These are phyloP conservation scores for Tautogolabrus adspersus DNA, from an alignment of 2,113 vertebrate genomes.

Conservation along the genomic window DNA sequence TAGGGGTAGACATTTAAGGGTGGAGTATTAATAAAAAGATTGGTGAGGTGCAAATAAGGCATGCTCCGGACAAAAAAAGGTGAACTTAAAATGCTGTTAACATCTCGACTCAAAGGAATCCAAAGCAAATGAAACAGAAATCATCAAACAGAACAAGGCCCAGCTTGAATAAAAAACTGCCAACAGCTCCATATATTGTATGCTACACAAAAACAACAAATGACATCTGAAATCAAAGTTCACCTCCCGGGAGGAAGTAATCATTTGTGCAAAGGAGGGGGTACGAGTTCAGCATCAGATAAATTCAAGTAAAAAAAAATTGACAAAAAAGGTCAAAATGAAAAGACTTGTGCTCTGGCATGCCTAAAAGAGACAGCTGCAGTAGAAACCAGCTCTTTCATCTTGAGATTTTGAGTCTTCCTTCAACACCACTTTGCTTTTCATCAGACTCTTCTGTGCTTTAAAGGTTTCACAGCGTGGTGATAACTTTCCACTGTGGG, in stretches of 20 bases:
- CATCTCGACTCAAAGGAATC: constrained; percentile 73
- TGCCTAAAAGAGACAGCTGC: constrained; percentile 86
- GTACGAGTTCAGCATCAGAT: constrained; percentile 85
- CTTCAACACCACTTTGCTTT: constrained; percentile 50
- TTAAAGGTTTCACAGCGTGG: constrained; percentile 54
- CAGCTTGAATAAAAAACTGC: constrained; percentile 87
- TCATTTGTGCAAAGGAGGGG: constrained; percentile 69
- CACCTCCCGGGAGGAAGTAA: constrained; percentile 79
- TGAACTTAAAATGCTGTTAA: constrained; percentile 72
- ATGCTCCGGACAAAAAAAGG: constrained; percentile 89
- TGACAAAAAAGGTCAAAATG: constrained; percentile 73
- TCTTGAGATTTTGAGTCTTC: constrained; percentile 81
- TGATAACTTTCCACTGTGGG: constrained; percentile 48
- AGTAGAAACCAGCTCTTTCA: constrained; percentile 89
- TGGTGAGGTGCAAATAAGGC: constrained; percentile 97
- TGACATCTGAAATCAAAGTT: constrained; percentile 81
- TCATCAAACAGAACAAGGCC: constrained; percentile 83
- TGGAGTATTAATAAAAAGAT: constrained; percentile 87
- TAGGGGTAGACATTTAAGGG: constrained; percentile 78
- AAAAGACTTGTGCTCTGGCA: constrained; percentile 84
- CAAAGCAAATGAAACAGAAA: constrained; percentile 86
- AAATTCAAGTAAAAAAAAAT: constrained; percentile 68
- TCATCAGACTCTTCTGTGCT: constrained; percentile 42
- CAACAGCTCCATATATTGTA: constrained; percentile 85
- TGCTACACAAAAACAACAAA: constrained; percentile 79